Evolutionary conservation across 2,113 vertebrate genomes (phyloP).

Genomic region (Mustela nigripes): DNA sequence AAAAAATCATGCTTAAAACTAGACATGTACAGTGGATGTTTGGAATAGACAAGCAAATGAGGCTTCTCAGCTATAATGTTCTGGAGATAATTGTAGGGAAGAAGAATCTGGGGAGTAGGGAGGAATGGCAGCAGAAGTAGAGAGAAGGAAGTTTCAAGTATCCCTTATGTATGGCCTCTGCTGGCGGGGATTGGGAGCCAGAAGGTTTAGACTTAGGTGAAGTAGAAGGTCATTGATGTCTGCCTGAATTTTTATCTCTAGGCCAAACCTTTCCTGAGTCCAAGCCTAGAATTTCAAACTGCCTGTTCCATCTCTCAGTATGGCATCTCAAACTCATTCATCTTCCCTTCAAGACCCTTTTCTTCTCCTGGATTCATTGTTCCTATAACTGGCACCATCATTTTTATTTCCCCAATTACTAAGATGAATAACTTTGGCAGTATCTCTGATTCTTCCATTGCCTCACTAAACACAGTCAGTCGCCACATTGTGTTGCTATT

Average conservation of each 20-base stretch:
- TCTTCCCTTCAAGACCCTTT: not conserved
- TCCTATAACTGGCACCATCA: not conserved
- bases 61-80: conserved; percentile 37
- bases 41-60: not conserved
- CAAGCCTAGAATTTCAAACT: conserved; percentile 27
- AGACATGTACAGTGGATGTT: conserved; percentile 1
- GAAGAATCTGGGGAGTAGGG: not conserved
- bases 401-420: conserved; percentile 30
- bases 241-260: conserved; percentile 46
- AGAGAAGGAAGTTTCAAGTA: conserved; percentile 8
- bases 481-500: not conserved
- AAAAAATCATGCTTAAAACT: conserved; percentile 46
- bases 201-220: conserved; percentile 8
- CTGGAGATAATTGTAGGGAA: not conserved
- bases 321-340: not conserved
- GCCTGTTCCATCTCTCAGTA: not conserved
- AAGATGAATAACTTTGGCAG: not conserved
- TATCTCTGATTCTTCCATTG: conserved; percentile 4
- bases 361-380: conserved; percentile 15
- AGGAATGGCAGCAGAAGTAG: not conserved
- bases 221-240: not conserved
- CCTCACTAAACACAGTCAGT: not conserved
- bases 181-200: not conserved
- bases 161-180: not conserved
- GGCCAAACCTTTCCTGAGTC: not conserved